Evolutionary conservation across 2,797 vertebrate species (phyloP), one percentile per base, ranked within the genome.

Genomic region (Oceanodroma leucorhoa): DNA sequence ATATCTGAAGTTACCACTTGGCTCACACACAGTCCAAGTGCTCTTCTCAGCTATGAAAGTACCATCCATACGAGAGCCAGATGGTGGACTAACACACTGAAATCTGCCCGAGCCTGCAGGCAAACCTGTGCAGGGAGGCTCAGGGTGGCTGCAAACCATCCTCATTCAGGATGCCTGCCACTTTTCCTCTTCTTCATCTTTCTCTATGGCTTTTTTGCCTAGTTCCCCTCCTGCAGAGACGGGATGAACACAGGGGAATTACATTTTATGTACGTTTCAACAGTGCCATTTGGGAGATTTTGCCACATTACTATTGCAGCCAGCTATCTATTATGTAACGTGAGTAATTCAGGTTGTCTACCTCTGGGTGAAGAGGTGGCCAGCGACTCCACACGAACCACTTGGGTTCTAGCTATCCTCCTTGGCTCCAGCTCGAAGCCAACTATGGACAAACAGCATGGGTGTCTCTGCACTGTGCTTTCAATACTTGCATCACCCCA

Each of bases 41-140:
- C 23, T 61, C 41, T 32, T 94, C 57, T 46, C 36, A 64, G n/a
- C 20, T 40, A 5, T 14, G 32, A 57, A 61, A 26, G 14, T 50
- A 14, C 11, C 4, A 0, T 32, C 17, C 19, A 24, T 19, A 78
- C 0, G 1, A 41, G 29, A 67, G 29, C 9, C 40, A 41, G 73
- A 22, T 27, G 30, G 27, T 40, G 83, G 41, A n/a, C 19, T 30
- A 40, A 38, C 2, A 24, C 50, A 46, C 13, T 7, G 32, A 71
- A 62, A 79, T 29, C 19, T 86, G 32, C 34, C 61, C 0, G 1
- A 72, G 20, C 34, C 66, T 76, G 32, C 27, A 51, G 70, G 24
- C 15, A 84, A 57, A 69, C 14, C 34, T 36, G 26, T 71, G 38
- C n/a, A 55, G 38, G 22, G 23, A 8, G 5, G 1, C 34, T 82